phyloP scores from a whole-genome alignment of 2,113 vertebrate genomes.

The Neodontobutis hainanensis region DNA sequence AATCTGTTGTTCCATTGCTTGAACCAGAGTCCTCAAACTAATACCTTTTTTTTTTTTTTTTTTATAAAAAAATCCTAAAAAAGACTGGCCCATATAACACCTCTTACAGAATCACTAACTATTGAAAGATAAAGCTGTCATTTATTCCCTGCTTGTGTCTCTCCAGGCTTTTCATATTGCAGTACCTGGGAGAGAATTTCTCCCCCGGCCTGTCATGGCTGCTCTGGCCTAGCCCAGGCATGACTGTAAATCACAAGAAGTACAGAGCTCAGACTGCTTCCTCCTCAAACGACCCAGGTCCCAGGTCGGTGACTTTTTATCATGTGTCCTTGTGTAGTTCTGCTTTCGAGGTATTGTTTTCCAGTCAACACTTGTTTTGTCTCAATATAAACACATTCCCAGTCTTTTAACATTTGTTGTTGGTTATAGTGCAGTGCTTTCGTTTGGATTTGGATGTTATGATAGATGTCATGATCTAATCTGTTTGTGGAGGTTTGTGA shows the following conservation, averaged over 20 bases:
- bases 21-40: too few species aligned
- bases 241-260: conserved; percentile 81
- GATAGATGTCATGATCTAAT: not conserved
- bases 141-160: too few species aligned
- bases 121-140: too few species aligned
- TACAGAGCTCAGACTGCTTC: conserved; percentile 64
- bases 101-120: too few species aligned
- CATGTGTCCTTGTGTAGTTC: not conserved
- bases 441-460: not conserved
- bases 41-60: too few species aligned
- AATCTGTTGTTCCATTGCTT: too few species aligned
- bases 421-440: too few species aligned
- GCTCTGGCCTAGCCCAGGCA: conserved; percentile 77
- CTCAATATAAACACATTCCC: not conserved
- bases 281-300: conserved; percentile 48
- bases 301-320: conserved; percentile 76
- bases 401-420: not conserved
- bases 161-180: not conserved
- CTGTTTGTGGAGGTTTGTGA: conserved; percentile 5
- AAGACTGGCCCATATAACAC: too few species aligned
- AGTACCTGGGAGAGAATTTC: conserved; percentile 54
- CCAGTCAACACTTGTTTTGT: not conserved
- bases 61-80: too few species aligned
- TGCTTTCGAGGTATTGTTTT: conserved; percentile 4
- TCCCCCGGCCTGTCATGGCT: conserved; percentile 77